phyloP scores from a whole-genome alignment of 2,888 invertebrate genomes.

The Leucoma salicis region DNA sequence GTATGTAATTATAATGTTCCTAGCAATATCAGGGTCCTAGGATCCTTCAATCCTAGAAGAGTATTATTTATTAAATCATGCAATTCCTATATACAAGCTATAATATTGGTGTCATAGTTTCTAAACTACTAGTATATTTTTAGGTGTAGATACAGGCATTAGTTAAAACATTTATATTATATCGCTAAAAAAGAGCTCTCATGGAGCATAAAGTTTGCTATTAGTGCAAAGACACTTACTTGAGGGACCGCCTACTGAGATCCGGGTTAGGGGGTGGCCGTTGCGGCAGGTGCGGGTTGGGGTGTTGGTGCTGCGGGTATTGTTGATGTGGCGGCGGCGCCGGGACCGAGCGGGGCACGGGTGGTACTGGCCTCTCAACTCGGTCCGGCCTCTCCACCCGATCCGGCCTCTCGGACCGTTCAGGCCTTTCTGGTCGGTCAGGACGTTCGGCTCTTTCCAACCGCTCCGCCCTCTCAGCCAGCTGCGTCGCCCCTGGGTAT shows the following conservation, averaged over 20 bases:
- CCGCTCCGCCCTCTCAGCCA: constrained; percentile 54
- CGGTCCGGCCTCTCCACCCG: constrained; percentile 44
- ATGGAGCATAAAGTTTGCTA: neutral
- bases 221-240: constrained; percentile 71
- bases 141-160: too few species aligned
- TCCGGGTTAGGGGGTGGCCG: constrained; percentile 83
- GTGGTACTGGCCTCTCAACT: constrained; percentile 49
- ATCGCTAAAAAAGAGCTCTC: too few species aligned
- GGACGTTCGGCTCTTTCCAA: constrained; percentile 48
- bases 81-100: too few species aligned
- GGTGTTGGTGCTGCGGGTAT: constrained; percentile 44
- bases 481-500: constrained; percentile 56
- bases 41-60: too few species aligned
- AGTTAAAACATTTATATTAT: too few species aligned
- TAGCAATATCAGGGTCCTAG: neutral
- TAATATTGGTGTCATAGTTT: too few species aligned
- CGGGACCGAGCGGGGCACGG: constrained; percentile 37
- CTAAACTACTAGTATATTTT: too few species aligned
- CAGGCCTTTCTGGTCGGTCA: constrained; percentile 51
- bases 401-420: constrained; percentile 51
- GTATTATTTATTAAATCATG: too few species aligned
- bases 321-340: constrained; percentile 39
- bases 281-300: constrained; percentile 68
- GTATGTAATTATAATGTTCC: neutral
- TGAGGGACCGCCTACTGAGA: constrained; percentile 87